These are phyloP conservation scores for Oenanthe oenanthe DNA, from an alignment of 2,113 vertebrate genomes.

Conservation along the genomic window DNA sequence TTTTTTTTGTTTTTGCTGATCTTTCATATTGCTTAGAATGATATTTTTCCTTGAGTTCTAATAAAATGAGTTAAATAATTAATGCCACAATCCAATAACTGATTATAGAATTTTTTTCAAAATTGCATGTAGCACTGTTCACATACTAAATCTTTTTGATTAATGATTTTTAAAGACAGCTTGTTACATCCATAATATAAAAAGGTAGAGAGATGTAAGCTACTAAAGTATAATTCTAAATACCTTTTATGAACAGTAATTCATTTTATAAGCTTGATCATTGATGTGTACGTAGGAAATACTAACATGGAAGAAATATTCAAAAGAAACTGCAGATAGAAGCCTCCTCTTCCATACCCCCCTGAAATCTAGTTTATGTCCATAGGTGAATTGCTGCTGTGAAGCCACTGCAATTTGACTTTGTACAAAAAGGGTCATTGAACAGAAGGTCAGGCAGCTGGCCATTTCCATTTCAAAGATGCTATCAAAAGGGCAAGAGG, in stretches of 20 bases:
- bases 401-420: slow-evolving; percentile 88
- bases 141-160: slow-evolving; percentile 65
- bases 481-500: slow-evolving; percentile 86
- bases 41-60: slow-evolving; percentile 27
- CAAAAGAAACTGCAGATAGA: slow-evolving; percentile 51
- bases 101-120: slow-evolving; percentile 61
- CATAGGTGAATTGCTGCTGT: slow-evolving; percentile 81
- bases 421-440: slow-evolving; percentile 92
- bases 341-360: slow-evolving; percentile 20
- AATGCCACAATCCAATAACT: slow-evolving; percentile 64
- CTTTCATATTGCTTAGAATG: slow-evolving; percentile 41
- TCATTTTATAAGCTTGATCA: slow-evolving; percentile 40
- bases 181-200: slow-evolving; percentile 47
- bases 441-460: slow-evolving; percentile 98
- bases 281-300: neutral
- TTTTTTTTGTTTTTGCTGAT: slow-evolving; percentile 26
- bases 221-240: slow-evolving; percentile 17
- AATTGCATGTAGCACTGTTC: slow-evolving; percentile 10
- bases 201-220: neutral
- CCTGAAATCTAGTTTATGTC: slow-evolving; percentile 77
- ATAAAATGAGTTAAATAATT: slow-evolving; percentile 71
- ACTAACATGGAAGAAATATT: slow-evolving; percentile 1
- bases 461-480: slow-evolving; percentile 98
- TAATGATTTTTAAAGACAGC: slow-evolving; percentile 46
- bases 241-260: slow-evolving; percentile 7